These are phyloP conservation scores for Arctia plantaginis DNA, from an alignment of 2,888 invertebrate genomes.

Conservation along the genomic window DNA sequence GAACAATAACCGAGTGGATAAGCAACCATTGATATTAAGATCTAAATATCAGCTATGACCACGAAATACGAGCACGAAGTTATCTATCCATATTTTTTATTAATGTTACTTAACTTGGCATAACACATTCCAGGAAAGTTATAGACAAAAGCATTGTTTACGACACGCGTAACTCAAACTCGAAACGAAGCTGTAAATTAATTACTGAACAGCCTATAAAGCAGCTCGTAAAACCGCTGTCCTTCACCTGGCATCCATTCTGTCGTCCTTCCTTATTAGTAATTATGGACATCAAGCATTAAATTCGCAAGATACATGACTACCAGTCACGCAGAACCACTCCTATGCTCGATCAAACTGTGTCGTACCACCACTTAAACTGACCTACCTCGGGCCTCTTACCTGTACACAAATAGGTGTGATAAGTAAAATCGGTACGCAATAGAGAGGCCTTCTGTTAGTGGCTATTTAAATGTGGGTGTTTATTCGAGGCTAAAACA, in stretches of 20 bases:
- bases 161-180: background rate
- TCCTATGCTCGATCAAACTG: conserved; percentile 53
- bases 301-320: conserved; percentile 66
- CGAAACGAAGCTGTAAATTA: conserved; percentile 29
- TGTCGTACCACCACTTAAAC: conserved; percentile 38
- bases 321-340: conserved; percentile 69
- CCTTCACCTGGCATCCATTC: conserved; percentile 59
- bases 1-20: no score
- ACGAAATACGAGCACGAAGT: background rate
- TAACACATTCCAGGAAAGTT: background rate
- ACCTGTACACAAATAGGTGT: conserved; percentile 25
- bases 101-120: background rate
- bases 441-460: conserved; percentile 53
- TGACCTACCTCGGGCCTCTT: conserved; percentile 41
- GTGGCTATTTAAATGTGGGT: conserved; percentile 65
- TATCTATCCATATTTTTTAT: background rate
- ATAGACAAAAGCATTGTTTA: conserved; percentile 6
- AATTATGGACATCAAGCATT: conserved; percentile 60
- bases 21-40: no score
- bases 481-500: conserved; percentile 76
- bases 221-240: conserved; percentile 55
- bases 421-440: conserved; percentile 31
- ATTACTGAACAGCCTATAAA: conserved; percentile 38
- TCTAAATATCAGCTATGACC: background rate
- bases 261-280: conserved; percentile 63